phyloP scores from a whole-genome alignment of 2,888 invertebrate genomes.

The Amblyjoppa proteus region DNA sequence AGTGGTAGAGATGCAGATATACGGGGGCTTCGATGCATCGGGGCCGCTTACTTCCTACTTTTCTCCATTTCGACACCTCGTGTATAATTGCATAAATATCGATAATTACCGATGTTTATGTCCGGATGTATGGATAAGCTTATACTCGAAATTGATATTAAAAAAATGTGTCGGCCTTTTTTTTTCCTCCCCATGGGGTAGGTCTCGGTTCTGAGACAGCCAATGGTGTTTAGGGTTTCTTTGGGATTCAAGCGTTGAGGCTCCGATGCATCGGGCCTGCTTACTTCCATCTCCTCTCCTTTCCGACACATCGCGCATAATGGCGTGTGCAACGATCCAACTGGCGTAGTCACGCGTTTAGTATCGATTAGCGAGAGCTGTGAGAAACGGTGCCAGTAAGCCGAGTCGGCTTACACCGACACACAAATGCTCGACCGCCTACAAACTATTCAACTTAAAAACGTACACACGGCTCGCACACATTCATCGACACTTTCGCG shows the following conservation, averaged over 20 bases:
- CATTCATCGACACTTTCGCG: constrained; percentile 32
- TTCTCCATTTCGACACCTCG: too few relatives aligned
- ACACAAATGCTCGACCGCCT: constrained; percentile 21
- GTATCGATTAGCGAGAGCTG: constrained; percentile 69
- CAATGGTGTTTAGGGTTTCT: not conserved
- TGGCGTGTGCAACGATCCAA: constrained; percentile 53
- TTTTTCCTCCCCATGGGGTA: not conserved
- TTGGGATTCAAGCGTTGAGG: not conserved
- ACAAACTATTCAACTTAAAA: constrained; percentile 35
- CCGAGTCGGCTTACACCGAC: constrained; percentile 40
- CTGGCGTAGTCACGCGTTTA: constrained; percentile 62
- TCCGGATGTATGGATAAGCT: not conserved
- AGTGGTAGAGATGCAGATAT: too few relatives aligned
- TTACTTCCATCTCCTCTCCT: constrained; percentile 7
- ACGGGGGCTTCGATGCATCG: not conserved
- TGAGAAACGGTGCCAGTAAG: constrained; percentile 69
- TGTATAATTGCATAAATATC: not conserved
- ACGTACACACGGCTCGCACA: not conserved
- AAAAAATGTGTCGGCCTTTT: not conserved
- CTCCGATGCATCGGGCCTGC: not conserved
- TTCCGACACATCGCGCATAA: constrained; percentile 49
- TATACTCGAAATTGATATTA: not conserved
- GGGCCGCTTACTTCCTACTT: not conserved
- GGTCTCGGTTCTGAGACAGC: not conserved
- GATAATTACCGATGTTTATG: constrained; percentile 37